Base-by-base conservation (phyloP, 2,888 invertebrate species). In the Lasius platythorax region DNA sequence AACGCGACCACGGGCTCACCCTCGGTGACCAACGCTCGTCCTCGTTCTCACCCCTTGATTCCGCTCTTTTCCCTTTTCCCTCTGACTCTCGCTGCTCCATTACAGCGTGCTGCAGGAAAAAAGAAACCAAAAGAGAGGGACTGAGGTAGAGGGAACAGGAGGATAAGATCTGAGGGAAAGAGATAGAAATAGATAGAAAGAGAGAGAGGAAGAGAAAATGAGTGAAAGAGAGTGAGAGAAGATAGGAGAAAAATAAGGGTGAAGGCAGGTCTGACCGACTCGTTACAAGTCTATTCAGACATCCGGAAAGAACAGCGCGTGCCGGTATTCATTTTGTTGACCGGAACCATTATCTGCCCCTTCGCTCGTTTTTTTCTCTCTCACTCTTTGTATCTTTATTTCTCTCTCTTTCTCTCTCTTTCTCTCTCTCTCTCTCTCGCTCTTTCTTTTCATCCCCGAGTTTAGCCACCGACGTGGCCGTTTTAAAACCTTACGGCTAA, bases 241-340 rank as follows among this genome's bases (percentile, higher is more conserved):
- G 83, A 85, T 79, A 81, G 46, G 75, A 87, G 85, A 46, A 50
- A 73, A 61, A 61, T 40, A 61, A 61, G 73, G 85, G 83, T 64
- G 85, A 82, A 83, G 75, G 88, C 87, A 90, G 88, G 87, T 87
- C 90, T 88, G 92, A 91, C 92, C 90, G 91, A 92, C 94, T 95
- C 94, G 94, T 95, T 94, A 95, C 94, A 94, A 95, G 93, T 94
- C 94, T 94, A 95, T 95, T 95, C 94, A 95, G 92, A 94, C 93
- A 92, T 93, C 92, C 93, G 92, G 93, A 93, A 94, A 93, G 93
- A 93, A 89, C 90, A 90, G 90, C 93, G 94, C 94, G 94, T 94
- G 94, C 93, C 93, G 93, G 93, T 93, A 94, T 94, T 94, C 93
- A 94, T 94, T 92, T 93, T 92, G 91, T 93, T 93, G 94, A 94